Evolutionary conservation across 1,140 invertebrate species (phyloP).

Genomic region (Pseudomyrmex sp.): DNA sequence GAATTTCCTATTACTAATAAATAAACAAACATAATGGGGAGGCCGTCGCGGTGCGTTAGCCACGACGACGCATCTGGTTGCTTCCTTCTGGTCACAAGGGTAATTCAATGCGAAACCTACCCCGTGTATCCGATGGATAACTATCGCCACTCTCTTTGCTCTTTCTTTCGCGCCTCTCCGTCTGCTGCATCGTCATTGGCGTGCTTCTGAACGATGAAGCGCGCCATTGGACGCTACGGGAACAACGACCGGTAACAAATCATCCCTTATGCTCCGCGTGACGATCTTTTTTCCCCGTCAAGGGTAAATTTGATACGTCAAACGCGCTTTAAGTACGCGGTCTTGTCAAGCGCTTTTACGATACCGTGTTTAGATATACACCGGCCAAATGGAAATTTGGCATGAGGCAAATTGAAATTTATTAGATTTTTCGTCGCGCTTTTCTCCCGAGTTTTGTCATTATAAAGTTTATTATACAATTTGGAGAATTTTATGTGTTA

Average conservation of each 20-base stretch:
- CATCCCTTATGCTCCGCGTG: conserved; percentile 74
- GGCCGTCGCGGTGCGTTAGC: conserved; percentile 82
- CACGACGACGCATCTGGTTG: conserved; percentile 81
- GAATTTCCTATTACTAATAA: conserved; percentile 86
- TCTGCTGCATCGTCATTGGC: conserved; percentile 46
- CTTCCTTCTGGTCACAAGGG: conserved; percentile 49
- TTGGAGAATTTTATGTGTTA: no score
- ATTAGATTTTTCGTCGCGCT: conserved; percentile 33
- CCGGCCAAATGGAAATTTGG: conserved; percentile 51
- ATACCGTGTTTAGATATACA: conserved; percentile 49
- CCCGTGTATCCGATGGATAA: conserved; percentile 23
- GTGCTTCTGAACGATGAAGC: conserved; percentile 34
- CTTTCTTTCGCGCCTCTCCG: conserved; percentile 2
- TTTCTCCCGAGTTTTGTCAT: not conserved
- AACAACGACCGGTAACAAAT: conserved; percentile 81
- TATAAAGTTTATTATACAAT: no score
- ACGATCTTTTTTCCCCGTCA: conserved; percentile 59
- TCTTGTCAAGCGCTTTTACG: conserved; percentile 54
- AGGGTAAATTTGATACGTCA: conserved; percentile 63
- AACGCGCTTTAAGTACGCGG: conserved; percentile 42
- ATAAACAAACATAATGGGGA: conserved; percentile 84
- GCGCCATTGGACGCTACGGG: conserved; percentile 68
- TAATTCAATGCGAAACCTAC: conserved; percentile 53
- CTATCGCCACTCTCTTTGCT: conserved; percentile 34
- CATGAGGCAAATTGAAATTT: conserved; percentile 71